Conservation (phyloP, 2,888 invertebrate genomes). For the Napeogenes inachia region DNA sequence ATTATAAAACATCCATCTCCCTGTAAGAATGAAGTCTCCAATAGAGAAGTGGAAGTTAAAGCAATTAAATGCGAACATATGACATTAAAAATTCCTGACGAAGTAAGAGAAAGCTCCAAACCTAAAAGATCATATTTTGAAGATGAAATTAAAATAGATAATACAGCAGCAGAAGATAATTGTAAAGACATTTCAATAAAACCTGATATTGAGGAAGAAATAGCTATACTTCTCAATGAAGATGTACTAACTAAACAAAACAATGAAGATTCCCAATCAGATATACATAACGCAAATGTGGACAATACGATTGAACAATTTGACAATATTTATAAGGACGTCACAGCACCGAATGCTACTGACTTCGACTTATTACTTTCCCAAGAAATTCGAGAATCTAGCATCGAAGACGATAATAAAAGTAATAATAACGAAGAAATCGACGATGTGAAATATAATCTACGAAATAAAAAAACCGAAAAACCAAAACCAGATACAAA, state of each 20-base stretch:
- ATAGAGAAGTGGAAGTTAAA: no score
- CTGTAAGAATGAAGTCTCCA: no score
- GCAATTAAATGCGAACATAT: no score
- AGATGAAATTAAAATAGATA: neutral
- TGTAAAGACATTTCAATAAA: neutral
- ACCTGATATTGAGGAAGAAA: slow-evolving; percentile 15
- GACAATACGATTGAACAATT: slow-evolving; percentile 60
- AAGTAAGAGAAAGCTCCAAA: neutral
- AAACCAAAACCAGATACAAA: slow-evolving; percentile 27
- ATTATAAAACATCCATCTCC: no score
- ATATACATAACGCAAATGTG: slow-evolving; percentile 26
- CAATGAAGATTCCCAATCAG: slow-evolving; percentile 10
- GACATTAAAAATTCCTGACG: no score
- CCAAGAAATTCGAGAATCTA: slow-evolving; percentile 34
- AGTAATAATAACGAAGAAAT: slow-evolving; percentile 21
- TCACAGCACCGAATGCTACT: slow-evolving; percentile 53
- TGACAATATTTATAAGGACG: slow-evolving; percentile 61
- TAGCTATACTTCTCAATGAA: slow-evolving; percentile 17
- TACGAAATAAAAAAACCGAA: slow-evolving; percentile 42
- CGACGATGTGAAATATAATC: slow-evolving; percentile 49
- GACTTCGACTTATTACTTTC: slow-evolving; percentile 58
- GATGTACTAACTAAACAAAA: slow-evolving; percentile 4
- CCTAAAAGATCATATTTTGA: neutral
- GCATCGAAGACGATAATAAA: slow-evolving; percentile 21
- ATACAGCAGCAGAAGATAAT: neutral